Base-by-base conservation (phyloP, 2,888 invertebrate genomes). In the Pyrgus malvae region DNA sequence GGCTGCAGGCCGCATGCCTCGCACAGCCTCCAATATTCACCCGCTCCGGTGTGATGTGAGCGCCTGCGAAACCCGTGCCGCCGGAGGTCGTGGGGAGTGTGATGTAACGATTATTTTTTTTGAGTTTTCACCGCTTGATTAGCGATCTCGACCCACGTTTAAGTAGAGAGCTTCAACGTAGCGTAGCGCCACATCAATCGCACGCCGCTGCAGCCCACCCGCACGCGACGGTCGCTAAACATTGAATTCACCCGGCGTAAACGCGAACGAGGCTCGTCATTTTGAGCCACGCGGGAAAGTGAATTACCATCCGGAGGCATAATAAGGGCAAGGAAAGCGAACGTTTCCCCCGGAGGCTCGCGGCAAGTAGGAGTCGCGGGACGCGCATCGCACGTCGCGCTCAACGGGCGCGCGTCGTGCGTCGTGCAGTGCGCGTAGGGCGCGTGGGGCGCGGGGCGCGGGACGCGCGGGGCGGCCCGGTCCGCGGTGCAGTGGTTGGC, bases 401-500 rank as follows among this genome's bases (percentile, higher is more conserved):
- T n/a, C n/a, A n/a, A n/a, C n/a, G n/a, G 55, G 57, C 54, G 57
- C 19, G 59, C 62, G 53, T 46, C 56, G 54, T 54, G 59, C 51
- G 48, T 53, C 65, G 68, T 59, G 68, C 66, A 65, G 64, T 64
- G 70, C 62, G 74, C 70, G 69, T 66, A 67, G 67, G 31, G n/a
- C 62, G 65, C 64, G 66, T 67, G 61, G 63, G 66, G 67, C 58
- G 67, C 60, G 60, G 66, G 58, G 56, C 67, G 68, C 65, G 63
- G 67, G 61, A 61, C 60, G 63, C 57, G 64, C 63, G 64, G 64
- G 69, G 64, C 61, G 67, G 61, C 66, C 61, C 66, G 65, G 57
- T 65, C 65, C 68, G 74, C 76, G 83, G 74, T 84, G 86, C 86
- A 83, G 86, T 76, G 81, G 80, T 77, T 71, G 80, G 76, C 76